These are phyloP conservation scores for Cotesia typhae DNA, from an alignment of 1,140 invertebrate species.

Conservation along the genomic window DNA sequence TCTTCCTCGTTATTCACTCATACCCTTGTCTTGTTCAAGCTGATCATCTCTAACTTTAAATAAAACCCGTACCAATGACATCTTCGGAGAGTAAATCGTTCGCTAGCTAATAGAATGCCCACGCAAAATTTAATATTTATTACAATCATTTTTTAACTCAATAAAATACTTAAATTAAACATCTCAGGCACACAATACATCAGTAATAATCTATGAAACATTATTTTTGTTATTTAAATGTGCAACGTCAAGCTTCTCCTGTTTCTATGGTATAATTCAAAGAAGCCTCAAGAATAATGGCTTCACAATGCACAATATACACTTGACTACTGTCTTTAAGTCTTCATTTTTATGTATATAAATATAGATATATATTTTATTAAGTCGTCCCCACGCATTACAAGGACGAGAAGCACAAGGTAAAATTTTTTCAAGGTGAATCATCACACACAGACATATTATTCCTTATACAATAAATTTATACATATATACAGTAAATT, in stretches of 20 bases:
- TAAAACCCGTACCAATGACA: neutral
- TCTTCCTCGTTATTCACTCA: slow-evolving; percentile 1
- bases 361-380: neutral
- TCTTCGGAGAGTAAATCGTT: too few species aligned
- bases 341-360: too few species aligned
- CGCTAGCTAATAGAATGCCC: too few species aligned
- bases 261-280: too few species aligned
- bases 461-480: neutral
- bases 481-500: neutral
- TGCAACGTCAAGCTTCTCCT: too few species aligned
- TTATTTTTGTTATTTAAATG: neutral
- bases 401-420: slow-evolving; percentile 42
- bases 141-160: too few species aligned
- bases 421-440: slow-evolving; percentile 50
- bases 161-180: too few species aligned
- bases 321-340: slow-evolving; percentile 1
- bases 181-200: too few species aligned
- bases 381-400: slow-evolving; percentile 23
- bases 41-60: neutral
- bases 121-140: too few species aligned
- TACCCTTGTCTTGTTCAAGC: too few species aligned
- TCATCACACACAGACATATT: slow-evolving; percentile 36
- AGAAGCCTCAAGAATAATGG: too few species aligned
- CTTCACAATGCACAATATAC: neutral
- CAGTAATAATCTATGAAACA: neutral